Conservation (phyloP, 2,113 vertebrate species). For the Oceanites oceanicus region DNA sequence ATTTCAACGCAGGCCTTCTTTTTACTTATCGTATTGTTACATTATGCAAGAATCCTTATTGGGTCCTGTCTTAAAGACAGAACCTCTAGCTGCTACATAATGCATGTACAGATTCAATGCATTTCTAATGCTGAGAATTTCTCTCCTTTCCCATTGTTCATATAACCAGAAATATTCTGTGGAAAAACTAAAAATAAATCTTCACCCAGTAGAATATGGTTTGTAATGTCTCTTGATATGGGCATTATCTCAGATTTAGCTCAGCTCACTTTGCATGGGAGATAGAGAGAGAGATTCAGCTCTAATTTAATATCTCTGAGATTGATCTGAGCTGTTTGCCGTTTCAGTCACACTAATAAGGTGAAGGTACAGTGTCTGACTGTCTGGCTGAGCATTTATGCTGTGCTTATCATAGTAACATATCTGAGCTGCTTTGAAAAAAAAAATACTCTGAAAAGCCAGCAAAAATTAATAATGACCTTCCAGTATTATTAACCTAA, state of each 20-base stretch:
- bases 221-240: constrained; percentile 33
- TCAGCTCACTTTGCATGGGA: constrained; percentile 16
- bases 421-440: not conserved
- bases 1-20: not conserved
- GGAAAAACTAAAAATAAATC: constrained; percentile 62
- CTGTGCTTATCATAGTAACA: not conserved
- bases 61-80: constrained; percentile 28
- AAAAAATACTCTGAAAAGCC: constrained; percentile 11
- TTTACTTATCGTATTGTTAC: constrained; percentile 1
- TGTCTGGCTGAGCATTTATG: constrained; percentile 23
- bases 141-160: constrained; percentile 39
- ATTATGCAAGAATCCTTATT: constrained; percentile 55
- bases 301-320: constrained; percentile 60
- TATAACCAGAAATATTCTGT: constrained; percentile 31
- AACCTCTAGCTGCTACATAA: constrained; percentile 50
- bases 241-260: constrained; percentile 29
- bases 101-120: constrained; percentile 50
- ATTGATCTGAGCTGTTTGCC: constrained; percentile 51
- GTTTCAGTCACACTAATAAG: constrained; percentile 43
- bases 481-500: constrained; percentile 26
- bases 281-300: constrained; percentile 16
- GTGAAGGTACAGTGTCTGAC: constrained; percentile 28
- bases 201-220: not conserved
- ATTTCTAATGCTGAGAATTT: constrained; percentile 55
- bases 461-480: constrained; percentile 56